Evolutionary conservation across 2,888 invertebrate genomes (phyloP), one percentile per base, ranked within the genome.

Genomic region (Thymelicus sylvestris): DNA sequence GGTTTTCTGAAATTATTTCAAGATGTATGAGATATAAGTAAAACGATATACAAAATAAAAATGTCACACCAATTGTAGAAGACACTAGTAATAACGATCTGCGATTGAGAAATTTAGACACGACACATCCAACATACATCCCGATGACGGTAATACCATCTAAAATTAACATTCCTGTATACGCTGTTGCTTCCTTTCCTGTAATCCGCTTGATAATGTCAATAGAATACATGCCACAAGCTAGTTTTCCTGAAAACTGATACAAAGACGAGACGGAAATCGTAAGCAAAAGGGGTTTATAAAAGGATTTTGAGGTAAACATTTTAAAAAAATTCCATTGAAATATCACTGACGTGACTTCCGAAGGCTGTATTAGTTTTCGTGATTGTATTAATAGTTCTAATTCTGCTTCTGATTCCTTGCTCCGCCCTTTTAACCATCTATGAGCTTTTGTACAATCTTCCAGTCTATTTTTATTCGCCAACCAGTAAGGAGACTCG

Each of bases 101-200:
- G 60, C 83, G 75, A 72, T 77, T 84, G 0, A 81, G 41, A 15
- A 72, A 61, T 73, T 75, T 84, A 0, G 80, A 73, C 8, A 80
- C 41, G 8, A 72, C 77, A 77, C 88, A 85, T 13, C 89, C 89
- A 15, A 83, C 41, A 76, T 88, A 88, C 84, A 86, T 86, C 61
- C 83, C 79, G 0, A 78, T 8, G 1, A 81, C 75, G 15, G 80
- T 77, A 0, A 78, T 64, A 13, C 80, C 76, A 39, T 79, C 79
- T 15, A 79, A 66, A n/a, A 76, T 65, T 31, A 79, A 65, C 78
- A 79, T 79, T n/a, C 74, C 75, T 2, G 60, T 62, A 50, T 78
- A 79, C 7, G 78, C 78, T 5, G 73, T 67, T 0, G 70, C 63
- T 61, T 78, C 77, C 8, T 60, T 73, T 8, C 41, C 63, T 0